Base-by-base conservation (phyloP, 2,888 invertebrate genomes). In the Cryptocephalus moraei region DNA sequence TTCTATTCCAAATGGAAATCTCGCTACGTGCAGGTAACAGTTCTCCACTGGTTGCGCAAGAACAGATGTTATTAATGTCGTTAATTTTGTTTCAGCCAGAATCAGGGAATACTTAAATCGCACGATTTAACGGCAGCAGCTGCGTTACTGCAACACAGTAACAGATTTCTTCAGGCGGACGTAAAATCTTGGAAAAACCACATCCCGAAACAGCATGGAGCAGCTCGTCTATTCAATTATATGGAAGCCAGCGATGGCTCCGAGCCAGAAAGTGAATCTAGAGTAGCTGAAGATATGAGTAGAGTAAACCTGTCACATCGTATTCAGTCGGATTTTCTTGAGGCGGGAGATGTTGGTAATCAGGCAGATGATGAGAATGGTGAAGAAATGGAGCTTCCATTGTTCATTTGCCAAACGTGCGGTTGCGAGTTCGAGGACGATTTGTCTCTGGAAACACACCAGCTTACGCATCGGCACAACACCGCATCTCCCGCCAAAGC, bases 201-300 rank as follows among this genome's bases (percentile, higher is more conserved):
- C 47, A 57, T 66, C 8, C 66, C 69, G 2, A 70, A 69, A 45
- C 70, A 67, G 62, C 78, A 78, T 56, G 83, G 83, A 54, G 82
- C 83, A 47, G 82, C 81, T 56, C 74, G 82, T 49, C 75, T 84
- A 46, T 84, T 84, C 73, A 83, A 79, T 62, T 85, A 80, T 75
- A 76, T 82, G 75, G 85, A 81, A 72, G 85, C 84, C 53, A 80
- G 77, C 57, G 84, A 84, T 72, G 82, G 82, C 59, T 82, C 82
- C 47, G 82, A 80, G 64, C 75, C 76, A 14, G 72, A 72, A 62
- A 74, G 75, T 62, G 72, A 72, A 49, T 41, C 54, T 11, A 55
- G 63, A 45, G 72, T 73, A 62, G 73, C 62, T 44, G 68, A 68
- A 57, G 67, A 69, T 39, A 66, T 69, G 65, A 63, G 61, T 46